Evolutionary conservation across 2,888 invertebrate genomes (phyloP), one percentile per base, ranked within the genome.

Genomic region (Philopedon plagiatum): DNA sequence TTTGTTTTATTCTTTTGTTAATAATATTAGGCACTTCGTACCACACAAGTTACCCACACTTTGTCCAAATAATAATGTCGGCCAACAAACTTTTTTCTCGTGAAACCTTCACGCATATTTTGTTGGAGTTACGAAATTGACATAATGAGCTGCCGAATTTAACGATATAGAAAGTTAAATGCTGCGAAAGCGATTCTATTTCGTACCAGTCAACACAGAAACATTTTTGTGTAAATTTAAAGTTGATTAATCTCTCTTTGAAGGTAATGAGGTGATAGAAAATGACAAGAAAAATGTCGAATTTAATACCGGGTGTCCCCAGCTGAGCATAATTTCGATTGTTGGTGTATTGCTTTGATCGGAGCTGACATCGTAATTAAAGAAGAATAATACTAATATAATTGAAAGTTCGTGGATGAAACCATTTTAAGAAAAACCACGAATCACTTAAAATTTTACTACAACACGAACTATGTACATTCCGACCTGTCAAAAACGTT

Each of bases 91-190:
- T 58, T 67, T 46, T 44, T 49, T 39, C 66, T 67, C 23, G 41
- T 37, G 58, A 67, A 67, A 67, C 58, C 66, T 67, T 67, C 66
- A 58, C 57, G 66, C 51, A 63, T 58, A 32, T 58, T 58, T 58
- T 15, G 21, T 19, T 34, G 46, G n/a, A 18, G 54, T 70, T 70
- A 58, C 46, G 63, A 63, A 63, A 70, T 57, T 63, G 70, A 57
- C 63, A 58, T 63, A 63, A 70, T 57, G 63, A 37, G 49, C 58
- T 66, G 57, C 46, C 70, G 70, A 70, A 70, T 62, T 70, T 63
- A 58, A 63, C 62, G 57, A 63, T 64, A 70, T 64, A 70, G 63
- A 70, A 70, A 63, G 63, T 70, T 46, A 70, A 70, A 41, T 51
- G 61, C 49, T 58, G 67, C 44, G 67, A 67, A 67, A 67, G 67